Conservation (phyloP, 2,888 invertebrate species). For the Melangyna quadrimaculata region DNA sequence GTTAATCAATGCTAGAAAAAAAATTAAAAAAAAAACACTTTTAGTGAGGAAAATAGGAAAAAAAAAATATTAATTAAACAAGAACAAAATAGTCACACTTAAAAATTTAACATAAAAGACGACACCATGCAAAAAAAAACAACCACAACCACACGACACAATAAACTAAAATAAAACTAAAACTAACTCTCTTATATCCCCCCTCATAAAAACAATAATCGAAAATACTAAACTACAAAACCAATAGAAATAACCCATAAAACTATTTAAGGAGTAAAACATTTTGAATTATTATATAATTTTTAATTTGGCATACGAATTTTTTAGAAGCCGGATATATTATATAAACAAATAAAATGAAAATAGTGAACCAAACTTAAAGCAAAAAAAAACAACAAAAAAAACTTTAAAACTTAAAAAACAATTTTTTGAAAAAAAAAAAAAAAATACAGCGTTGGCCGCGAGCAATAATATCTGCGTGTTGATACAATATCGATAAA, state of each 20-base stretch:
- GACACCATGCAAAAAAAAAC: slow-evolving; percentile 42
- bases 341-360: slow-evolving; percentile 55
- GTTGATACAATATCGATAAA: slow-evolving; percentile 80
- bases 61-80: neutral
- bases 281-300: slow-evolving; percentile 33
- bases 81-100: slow-evolving; percentile 36
- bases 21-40: slow-evolving; percentile 23
- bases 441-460: slow-evolving; percentile 75
- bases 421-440: too few species aligned
- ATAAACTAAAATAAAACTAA: slow-evolving; percentile 8
- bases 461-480: slow-evolving; percentile 82
- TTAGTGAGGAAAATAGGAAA: slow-evolving; percentile 50
- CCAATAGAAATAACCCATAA: slow-evolving; percentile 79
- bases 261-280: slow-evolving; percentile 44
- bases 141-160: slow-evolving; percentile 46
- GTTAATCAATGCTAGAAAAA: slow-evolving; percentile 3
- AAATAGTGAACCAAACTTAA: slow-evolving; percentile 60
- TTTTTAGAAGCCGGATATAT: slow-evolving; percentile 25
- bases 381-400: slow-evolving; percentile 50
- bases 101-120: slow-evolving; percentile 28
- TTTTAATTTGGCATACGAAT: slow-evolving; percentile 16
- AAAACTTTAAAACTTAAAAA: slow-evolving; percentile 47
- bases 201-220: slow-evolving; percentile 15
- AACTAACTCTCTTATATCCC: slow-evolving; percentile 14
- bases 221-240: slow-evolving; percentile 76